Evolutionary conservation across 1,140 invertebrate species (phyloP), one percentile per base, ranked within the genome.

Genomic region (Latrodectus geometricus): DNA sequence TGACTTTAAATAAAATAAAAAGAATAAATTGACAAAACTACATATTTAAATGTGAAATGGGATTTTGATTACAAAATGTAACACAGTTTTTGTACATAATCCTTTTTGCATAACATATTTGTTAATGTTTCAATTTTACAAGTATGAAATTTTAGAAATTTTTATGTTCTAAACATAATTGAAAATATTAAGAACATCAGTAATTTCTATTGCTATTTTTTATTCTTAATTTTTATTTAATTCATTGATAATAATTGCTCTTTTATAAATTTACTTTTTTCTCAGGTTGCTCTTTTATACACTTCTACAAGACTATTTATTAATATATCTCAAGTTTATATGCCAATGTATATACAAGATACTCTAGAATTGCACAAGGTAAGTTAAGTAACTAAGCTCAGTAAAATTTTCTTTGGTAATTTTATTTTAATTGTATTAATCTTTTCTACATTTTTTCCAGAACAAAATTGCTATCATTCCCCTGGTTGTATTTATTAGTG

Each of bases 241-340:
- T 61, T 61, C 17, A 61, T 61, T 61, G 11, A 61, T 61, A 61
- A n/a, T n/a, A n/a, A n/a, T n/a, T n/a, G n/a, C n/a, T 61, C 8
- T 14, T 15, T 70, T 68, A 80, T 12, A 69, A 11, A n/a, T 20
- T 91, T 66, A n/a, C 48, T 52, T 84, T 68, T 75, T 21, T 88
- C 77, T 23, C 72, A 97, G 94, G 93, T 97, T 52, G 96, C 95
- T 70, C 90, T 94, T 0, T 92, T 98, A 70, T 99, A 99, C 90
- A 98, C 98, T 96, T 93, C 94, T 48, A 96, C 97, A 14, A 93
- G 97, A 89, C 91, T 99, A 65, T 96, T 95, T 90, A 95, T 97
- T 11, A 99, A 98, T 92, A 92, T 98, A 56, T 95, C 95, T 23
- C 97, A 99, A 92, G 95, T 97, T 35, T 96, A 98, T 89, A 93